Evolutionary conservation across 2,797 vertebrate species (phyloP).

Genomic region (Rhinella marina): DNA sequence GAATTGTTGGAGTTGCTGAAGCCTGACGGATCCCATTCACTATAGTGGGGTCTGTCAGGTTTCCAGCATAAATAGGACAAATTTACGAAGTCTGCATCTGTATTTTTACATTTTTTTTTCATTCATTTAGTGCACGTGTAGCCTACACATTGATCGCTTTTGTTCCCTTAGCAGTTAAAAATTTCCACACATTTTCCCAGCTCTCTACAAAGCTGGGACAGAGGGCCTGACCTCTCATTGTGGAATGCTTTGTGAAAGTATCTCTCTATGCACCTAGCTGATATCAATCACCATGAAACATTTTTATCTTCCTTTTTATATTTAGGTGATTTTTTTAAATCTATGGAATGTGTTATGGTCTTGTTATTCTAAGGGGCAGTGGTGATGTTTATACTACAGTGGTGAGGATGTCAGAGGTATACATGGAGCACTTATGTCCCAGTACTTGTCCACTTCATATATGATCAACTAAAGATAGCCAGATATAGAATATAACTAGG

Average conservation of each 20-base stretch:
- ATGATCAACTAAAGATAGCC: background rate
- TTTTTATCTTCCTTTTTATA: conserved; percentile 49
- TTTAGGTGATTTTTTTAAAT: background rate
- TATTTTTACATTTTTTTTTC: too few relatives aligned
- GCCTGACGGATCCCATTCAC: too few relatives aligned
- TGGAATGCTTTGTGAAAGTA: conserved; percentile 47
- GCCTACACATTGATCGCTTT: background rate
- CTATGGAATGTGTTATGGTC: conserved; percentile 31
- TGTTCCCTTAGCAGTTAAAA: conserved; percentile 15
- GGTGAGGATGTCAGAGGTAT: background rate
- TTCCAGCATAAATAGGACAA: too few relatives aligned
- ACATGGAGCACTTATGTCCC: background rate
- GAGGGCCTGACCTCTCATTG: conserved; percentile 41
- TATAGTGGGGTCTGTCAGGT: too few relatives aligned
- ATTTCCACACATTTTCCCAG: conserved; percentile 22
- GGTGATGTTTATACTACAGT: conserved; percentile 11
- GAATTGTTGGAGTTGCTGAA: too few relatives aligned
- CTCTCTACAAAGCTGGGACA: background rate
- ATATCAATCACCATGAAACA: conserved; percentile 34
- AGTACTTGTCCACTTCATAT: background rate
- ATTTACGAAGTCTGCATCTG: too few relatives aligned
- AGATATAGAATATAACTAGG: background rate
- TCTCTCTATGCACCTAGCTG: conserved; percentile 17
- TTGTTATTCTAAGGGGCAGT: conserved; percentile 6
- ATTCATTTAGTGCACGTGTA: background rate